phyloP scores from a whole-genome alignment of 2,797 vertebrate genomes.

The Sebastiscus tertius region DNA sequence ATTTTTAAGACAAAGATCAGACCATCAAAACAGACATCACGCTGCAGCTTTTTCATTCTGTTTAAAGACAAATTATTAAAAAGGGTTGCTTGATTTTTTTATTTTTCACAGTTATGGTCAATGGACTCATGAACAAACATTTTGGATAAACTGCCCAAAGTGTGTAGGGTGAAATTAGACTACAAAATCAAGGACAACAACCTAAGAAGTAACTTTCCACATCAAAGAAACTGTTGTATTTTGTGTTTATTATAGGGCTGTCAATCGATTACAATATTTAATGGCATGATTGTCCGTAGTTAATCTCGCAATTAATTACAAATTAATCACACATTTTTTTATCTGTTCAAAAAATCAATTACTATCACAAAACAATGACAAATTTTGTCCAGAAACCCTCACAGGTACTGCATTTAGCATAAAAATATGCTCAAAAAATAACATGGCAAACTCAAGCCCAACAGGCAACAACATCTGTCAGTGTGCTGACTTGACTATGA shows the following conservation, averaged over 20 bases:
- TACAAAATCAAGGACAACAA: neutral
- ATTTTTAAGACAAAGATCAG: neutral
- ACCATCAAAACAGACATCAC: neutral
- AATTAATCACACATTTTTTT: too few species aligned
- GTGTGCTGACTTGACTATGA: neutral
- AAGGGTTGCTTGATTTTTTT: neutral
- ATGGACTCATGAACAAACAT: neutral
- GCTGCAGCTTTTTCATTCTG: neutral
- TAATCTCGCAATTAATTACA: too few species aligned
- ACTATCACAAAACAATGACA: too few species aligned
- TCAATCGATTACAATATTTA: too few species aligned
- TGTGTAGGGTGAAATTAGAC: neutral
- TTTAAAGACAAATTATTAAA: neutral
- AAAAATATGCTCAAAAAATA: too few species aligned
- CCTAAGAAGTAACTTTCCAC: neutral
- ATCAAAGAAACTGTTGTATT: neutral
- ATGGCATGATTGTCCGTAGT: too few species aligned
- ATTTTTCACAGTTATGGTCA: neutral
- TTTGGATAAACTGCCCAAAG: neutral
- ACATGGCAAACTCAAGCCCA: too few species aligned
- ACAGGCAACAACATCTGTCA: too few species aligned
- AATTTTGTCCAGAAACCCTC: fast-evolving
- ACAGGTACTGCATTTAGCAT: too few species aligned
- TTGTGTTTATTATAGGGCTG: neutral
- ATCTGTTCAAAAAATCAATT: too few species aligned